phyloP scores from a whole-genome alignment of 2,797 vertebrate genomes.

The Paedocypris micromegethes region DNA sequence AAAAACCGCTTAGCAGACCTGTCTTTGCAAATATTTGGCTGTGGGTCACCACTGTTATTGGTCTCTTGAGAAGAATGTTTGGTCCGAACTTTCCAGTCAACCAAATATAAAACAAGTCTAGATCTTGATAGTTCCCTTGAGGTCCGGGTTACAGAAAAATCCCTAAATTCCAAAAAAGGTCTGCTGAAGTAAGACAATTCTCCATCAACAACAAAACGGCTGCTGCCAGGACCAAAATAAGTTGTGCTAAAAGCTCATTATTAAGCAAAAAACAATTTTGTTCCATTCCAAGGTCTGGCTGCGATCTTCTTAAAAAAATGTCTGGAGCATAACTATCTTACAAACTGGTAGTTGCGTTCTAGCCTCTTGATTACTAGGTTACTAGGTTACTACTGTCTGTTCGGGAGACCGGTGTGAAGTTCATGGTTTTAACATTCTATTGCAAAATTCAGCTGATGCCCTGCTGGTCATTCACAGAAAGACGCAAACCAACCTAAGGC shows the following conservation, averaged over 20 bases:
- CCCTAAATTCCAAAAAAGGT: conserved; percentile 44
- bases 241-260: too few relatives aligned
- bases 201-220: conserved; percentile 47
- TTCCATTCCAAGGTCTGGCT: too few relatives aligned
- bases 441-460: conserved; percentile 20
- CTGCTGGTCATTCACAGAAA: conserved; percentile 21
- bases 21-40: conserved; percentile 68
- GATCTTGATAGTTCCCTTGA: conserved; percentile 56
- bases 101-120: conserved; percentile 52
- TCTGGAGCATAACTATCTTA: too few relatives aligned
- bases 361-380: too few relatives aligned
- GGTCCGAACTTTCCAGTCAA: conserved; percentile 58
- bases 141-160: conserved; percentile 59
- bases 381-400: conserved; percentile 34
- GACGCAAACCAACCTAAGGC: conserved; percentile 2
- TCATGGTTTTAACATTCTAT: conserved; percentile 32
- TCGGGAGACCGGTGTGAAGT: conserved; percentile 18
- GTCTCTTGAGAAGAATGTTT: conserved; percentile 54
- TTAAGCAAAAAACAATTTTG: too few relatives aligned
- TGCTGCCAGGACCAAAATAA: conserved; percentile 6
- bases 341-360: too few relatives aligned
- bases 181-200: conserved; percentile 22
- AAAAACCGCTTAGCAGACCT: conserved; percentile 63
- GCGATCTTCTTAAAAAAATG: too few relatives aligned
- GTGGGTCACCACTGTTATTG: conserved; percentile 60